phyloP scores from a whole-genome alignment of 2,113 vertebrate genomes.

The Sapajus apella region DNA sequence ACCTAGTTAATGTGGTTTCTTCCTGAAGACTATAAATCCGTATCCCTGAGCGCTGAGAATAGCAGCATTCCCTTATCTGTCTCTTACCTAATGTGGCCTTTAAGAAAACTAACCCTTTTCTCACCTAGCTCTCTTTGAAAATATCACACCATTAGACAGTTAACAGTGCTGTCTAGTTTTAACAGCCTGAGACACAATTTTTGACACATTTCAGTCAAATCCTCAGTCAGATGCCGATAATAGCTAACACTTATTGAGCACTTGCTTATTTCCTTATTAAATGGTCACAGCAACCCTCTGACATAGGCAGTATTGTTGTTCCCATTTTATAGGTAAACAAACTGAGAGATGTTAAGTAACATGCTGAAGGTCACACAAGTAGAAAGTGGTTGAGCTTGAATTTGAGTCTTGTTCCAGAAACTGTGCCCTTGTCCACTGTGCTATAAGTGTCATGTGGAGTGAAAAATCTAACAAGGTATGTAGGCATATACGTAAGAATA shows the following conservation, averaged over 20 bases:
- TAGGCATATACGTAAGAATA: neutral
- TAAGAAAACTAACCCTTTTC: neutral
- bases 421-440: rapidly evolving
- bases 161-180: neutral
- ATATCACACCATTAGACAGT: neutral
- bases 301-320: neutral
- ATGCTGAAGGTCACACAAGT: neutral
- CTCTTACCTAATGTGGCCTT: neutral
- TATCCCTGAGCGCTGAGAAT: neutral
- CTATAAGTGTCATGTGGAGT: neutral
- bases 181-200: neutral
- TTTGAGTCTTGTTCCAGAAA: neutral
- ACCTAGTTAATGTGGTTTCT: neutral
- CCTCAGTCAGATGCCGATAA: neutral
- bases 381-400: neutral
- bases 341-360: neutral
- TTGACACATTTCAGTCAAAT: neutral
- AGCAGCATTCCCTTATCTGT: neutral
- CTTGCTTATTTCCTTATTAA: neutral
- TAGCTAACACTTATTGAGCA: neutral
- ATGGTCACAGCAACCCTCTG: neutral
- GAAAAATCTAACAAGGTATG: neutral
- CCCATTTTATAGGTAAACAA: neutral
- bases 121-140: neutral
- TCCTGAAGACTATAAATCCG: neutral